phyloP scores from a whole-genome alignment of 2,113 vertebrate genomes.

The Alces alces region DNA sequence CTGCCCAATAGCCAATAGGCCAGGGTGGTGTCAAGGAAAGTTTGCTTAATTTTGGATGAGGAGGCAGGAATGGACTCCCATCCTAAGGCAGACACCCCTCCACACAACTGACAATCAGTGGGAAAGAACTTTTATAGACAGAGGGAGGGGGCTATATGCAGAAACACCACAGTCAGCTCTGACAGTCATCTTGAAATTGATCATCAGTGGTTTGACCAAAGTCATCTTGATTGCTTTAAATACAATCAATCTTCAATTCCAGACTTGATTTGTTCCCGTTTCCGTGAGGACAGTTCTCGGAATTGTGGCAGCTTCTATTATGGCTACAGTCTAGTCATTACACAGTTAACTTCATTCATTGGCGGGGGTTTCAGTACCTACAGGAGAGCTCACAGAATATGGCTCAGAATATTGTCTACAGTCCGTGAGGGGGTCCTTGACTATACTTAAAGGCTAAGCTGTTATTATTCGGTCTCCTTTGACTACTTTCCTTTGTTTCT shows the following conservation, averaged over 20 bases:
- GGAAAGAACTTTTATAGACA: neutral
- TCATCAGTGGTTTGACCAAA: neutral
- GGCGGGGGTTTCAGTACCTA: neutral
- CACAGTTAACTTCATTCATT: neutral
- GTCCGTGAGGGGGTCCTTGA: neutral
- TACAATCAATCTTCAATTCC: neutral
- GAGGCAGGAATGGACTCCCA: neutral
- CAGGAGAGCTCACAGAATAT: neutral
- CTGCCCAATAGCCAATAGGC: neutral
- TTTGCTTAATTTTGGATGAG: neutral
- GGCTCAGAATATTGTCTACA: neutral
- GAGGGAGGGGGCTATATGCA: neutral
- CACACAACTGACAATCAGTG: accelerated
- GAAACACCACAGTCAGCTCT: neutral
- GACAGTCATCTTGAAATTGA: neutral
- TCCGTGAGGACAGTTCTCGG: neutral
- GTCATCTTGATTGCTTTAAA: neutral
- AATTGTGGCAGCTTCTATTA: neutral
- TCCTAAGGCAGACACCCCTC: neutral
- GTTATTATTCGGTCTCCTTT: neutral
- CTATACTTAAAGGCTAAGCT: neutral
- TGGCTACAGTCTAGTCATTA: neutral
- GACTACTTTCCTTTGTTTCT: neutral
- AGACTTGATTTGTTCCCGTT: neutral
- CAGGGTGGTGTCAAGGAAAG: neutral